Percentiles rank a stretch among this genome's conserved stretches.
phyloP scores from a whole-genome alignment of 1,140 invertebrate genomes.

The Nasonia vitripennis region DNA sequence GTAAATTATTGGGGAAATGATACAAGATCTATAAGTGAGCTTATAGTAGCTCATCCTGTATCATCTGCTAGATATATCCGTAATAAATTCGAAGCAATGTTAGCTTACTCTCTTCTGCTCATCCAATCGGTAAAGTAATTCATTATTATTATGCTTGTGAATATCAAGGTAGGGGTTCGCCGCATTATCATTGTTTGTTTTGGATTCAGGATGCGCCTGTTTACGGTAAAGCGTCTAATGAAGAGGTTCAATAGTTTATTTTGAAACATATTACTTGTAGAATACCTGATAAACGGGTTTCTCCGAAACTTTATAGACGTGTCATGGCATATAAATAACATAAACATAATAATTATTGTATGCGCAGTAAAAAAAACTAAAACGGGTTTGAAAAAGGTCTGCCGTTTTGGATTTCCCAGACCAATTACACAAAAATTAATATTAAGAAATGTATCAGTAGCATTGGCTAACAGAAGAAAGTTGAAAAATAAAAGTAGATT shows the following conservation, averaged over 20 bases:
- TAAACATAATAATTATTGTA: constrained; percentile 57
- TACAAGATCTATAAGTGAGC: no score
- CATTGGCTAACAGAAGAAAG: constrained; percentile 57
- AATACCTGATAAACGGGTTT: constrained; percentile 48
- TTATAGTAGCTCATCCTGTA: no score
- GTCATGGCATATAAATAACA: constrained; percentile 56
- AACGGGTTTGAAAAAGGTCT: background rate
- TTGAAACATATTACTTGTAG: constrained; percentile 62
- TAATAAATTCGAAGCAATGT: no score
- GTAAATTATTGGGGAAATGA: constrained; percentile 53
- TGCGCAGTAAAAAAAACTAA: constrained; percentile 51
- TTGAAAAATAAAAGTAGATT: constrained; percentile 59
- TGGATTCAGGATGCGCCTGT: background rate
- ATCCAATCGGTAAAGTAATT: no score
- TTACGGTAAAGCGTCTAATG: constrained; percentile 52
- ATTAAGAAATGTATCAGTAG: constrained; percentile 55
- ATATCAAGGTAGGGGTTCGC: no score
- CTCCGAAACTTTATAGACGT: constrained; percentile 51
- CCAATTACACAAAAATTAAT: constrained; percentile 55
- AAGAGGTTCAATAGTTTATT: constrained; percentile 65
- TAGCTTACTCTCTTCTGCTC: no score
- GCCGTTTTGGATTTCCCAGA: constrained; percentile 36
- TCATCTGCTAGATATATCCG: no score
- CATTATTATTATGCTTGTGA: no score
- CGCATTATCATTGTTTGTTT: background rate